Base-by-base conservation (phyloP, 2,888 invertebrate genomes). In the Meta bourneti region DNA sequence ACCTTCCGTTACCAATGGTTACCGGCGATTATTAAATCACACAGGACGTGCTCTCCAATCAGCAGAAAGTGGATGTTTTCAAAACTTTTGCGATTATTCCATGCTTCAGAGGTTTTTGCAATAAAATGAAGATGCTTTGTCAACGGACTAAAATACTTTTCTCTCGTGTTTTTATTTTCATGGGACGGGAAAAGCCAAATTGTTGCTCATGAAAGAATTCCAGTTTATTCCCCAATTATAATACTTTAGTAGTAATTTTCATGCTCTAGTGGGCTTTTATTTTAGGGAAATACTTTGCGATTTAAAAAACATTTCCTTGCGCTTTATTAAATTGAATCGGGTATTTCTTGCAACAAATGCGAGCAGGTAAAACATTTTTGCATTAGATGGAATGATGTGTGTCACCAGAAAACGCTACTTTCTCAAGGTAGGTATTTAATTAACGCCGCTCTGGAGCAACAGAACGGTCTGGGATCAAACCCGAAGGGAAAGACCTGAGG, bases 1-100 rank as follows among this genome's bases (percentile, higher is more conserved):
- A 72, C 61, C 61, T 84, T 84, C 54, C 61, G 84, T 84, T 61
- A 48, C 84, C 84, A 20, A 75, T 20, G 75, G 84, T 84, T 84
- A 75, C 75, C 52, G 61, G 84, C 84, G 74, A 74, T 84, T 84
- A 84, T 84, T 72, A 84, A 84, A 84, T 84, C 84, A 75, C 84
- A 74, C 74, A 84, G 54, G 20, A 71, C 6, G 34, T 20, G 83
- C 74, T 16, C 72, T 74, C 84, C 75, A 84, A 84, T 75, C 75
- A 75, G 74, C 16, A 52, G 71, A 51, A 52, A 19, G 72, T 11
- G 72, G 75, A 84, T 54, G 84, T 72, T 75, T 75, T 61, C 48
- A 8, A 34, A 84, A 74, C 84, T 54, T 75, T 52, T 61, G n/a
- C 61, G 61, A 75, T 84, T 48, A 75, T 54, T 16, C 54, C 20